Percentiles rank a stretch among this genome's conserved stretches.
These are phyloP conservation scores for Micrasema minimum DNA, from an alignment of 1,140 invertebrate genomes.

Conservation along the genomic window DNA sequence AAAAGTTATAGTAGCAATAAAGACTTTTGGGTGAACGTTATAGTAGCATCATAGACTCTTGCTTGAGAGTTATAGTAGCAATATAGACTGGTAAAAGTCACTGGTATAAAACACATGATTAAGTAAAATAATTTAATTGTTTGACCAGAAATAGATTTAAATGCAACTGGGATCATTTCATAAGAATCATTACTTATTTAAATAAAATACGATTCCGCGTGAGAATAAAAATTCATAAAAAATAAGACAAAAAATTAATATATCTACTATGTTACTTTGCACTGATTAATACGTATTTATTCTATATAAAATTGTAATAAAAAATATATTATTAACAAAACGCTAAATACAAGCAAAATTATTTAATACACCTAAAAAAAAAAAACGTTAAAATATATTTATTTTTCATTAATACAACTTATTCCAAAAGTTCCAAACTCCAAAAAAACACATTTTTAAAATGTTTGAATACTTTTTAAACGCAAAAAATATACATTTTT, in stretches of 20 bases:
- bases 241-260: not conserved
- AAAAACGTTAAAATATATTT: slow-evolving; percentile 1
- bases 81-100: no score
- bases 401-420: not conserved
- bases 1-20: no score
- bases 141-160: no score
- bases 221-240: no score
- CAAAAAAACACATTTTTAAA: not conserved
- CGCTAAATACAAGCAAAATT: slow-evolving; percentile 17
- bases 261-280: slow-evolving; percentile 1
- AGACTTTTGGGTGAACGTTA: no score
- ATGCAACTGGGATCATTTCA: no score
- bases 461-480: not conserved
- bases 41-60: no score
- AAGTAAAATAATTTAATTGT: no score
- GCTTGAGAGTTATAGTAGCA: no score
- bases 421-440: not conserved
- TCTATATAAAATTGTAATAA: slow-evolving; percentile 2
- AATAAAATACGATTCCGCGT: no score
- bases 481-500: slow-evolving; percentile 4
- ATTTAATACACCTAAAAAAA: slow-evolving; percentile 21
- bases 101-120: no score
- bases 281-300: not conserved
- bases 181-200: no score
- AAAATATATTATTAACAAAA: slow-evolving; percentile 5